Evolutionary conservation across 2,888 invertebrate genomes (phyloP).

Genomic region (Ornithoptera priamus): DNA sequence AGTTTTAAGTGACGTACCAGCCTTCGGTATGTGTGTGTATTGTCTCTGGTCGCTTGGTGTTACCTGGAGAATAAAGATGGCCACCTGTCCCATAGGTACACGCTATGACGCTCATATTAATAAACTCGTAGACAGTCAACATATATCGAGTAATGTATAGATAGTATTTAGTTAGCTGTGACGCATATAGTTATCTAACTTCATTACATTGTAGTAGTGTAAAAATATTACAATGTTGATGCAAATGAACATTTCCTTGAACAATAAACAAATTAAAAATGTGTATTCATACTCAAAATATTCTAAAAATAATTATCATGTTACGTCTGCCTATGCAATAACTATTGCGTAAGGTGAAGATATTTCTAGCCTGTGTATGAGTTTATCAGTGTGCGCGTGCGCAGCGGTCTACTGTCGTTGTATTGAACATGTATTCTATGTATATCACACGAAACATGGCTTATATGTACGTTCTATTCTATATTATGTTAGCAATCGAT

Average conservation of each 20-base stretch:
- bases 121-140: too few species aligned
- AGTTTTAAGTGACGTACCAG: slow-evolving; percentile 31
- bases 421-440: slow-evolving; percentile 50
- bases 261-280: too few species aligned
- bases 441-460: slow-evolving; percentile 69
- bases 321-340: too few species aligned
- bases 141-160: too few species aligned
- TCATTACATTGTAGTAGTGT: too few species aligned
- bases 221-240: too few species aligned
- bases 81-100: slow-evolving; percentile 37
- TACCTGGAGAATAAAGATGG: slow-evolving; percentile 34
- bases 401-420: slow-evolving; percentile 49
- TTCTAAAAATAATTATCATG: too few species aligned
- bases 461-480: slow-evolving; percentile 72
- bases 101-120: too few species aligned
- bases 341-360: background rate
- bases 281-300: too few species aligned
- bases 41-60: background rate
- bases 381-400: slow-evolving; percentile 41
- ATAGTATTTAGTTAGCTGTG: too few species aligned
- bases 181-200: too few species aligned
- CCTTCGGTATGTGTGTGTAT: background rate
- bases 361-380: slow-evolving; percentile 24
- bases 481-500: slow-evolving; percentile 77
- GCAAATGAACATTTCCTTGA: too few species aligned